Evolutionary conservation across 2,888 invertebrate genomes (phyloP), one percentile per base, ranked within the genome.

Genomic region (Chloroclysta siterata): DNA sequence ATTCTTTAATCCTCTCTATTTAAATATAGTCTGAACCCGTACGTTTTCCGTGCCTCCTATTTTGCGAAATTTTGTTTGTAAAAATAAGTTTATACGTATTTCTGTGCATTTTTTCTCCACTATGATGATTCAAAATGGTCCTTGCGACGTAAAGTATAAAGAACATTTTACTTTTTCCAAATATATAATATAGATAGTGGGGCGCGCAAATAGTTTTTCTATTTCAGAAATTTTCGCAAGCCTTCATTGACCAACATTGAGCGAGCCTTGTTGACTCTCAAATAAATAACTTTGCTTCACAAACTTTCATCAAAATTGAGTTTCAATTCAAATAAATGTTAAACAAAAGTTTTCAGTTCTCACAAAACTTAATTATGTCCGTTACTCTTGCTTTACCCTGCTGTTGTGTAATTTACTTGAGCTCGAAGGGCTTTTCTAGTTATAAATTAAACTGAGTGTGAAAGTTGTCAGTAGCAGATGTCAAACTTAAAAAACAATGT

Each of bases 361-460:
- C 60, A 68, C 65, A 53, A 72, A 75, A 73, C 70, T 70, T 72
- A 76, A 76, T 75, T 72, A 73, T 68, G 65, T 63, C 59, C 65
- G 63, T 66, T 69, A 72, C 72, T 72, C 72, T 75, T 74, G 69
- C 65, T 74, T 47, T 44, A 46, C 29, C 68, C 72, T 78, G 60
- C 44, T 59, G 44, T 39, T 51, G 33, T 71, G 70, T 75, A 74
- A 77, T 73, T 76, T 73, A 73, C 65, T 70, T 65, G 54, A 67
- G 69, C 67, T 70, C 64, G 51, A 71, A 74, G 53, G 71, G 72
- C 68, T 48, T 72, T 75, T 68, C 70, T 70, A 62, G 61, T 75
- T 75, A 75, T 74, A 79, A 77, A 80, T 79, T 78, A 72, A 74
- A 77, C 78, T 77, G 65, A 78, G 73, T 73, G 71, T 75, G 72